Base-by-base conservation (phyloP, 2,797 vertebrate genomes). In the Champsocephalus esox region DNA sequence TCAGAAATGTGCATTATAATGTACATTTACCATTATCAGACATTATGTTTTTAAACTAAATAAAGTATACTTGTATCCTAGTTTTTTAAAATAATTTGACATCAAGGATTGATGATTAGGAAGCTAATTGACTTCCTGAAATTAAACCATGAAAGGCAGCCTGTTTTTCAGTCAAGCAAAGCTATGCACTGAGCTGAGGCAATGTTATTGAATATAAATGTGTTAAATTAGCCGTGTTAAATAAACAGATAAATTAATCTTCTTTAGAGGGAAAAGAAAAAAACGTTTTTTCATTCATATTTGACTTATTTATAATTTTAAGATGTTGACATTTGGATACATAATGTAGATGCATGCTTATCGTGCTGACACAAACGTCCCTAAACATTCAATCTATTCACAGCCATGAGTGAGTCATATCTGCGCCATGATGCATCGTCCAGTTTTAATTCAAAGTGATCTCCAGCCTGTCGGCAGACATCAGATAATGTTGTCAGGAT, bases 401-500 rank as follows among this genome's bases (percentile, higher is more conserved):
- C 21, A 58, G 7, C 17, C 9, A 64, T 9, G 34, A 57, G 14
- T 28, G 59, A 56, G 67, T 43, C 50, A 79, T 54, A 60, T 32
- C 68, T 70, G 32, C 43, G 51, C 21, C 12, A 49, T 79, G 70
- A 81, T 43, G 46, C 45, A 58, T n/a, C 3, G 28, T 50, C 44
- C 52, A 61, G 9, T 77, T 71, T 69, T 75, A 60, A 79, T 77
- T 51, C 50, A 17, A 34, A 12, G 0, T 24, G 34, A 66, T 62
- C 49, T 62, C 21, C 43, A 21, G 64, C 73, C 76, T 51, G 58
- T 67, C 61, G 65, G 83, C 72, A 76, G 76, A 62, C 75, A 83
- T 70, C 3, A 73, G 57, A 82, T 79, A 63, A 66, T 70, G 71
- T 57, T 46, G 65, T 90, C 87, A 81, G 50, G 84, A 72, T 81